These are phyloP conservation scores for Prunella strophiata DNA, from an alignment of 2,797 vertebrate genomes.

Conservation along the genomic window DNA sequence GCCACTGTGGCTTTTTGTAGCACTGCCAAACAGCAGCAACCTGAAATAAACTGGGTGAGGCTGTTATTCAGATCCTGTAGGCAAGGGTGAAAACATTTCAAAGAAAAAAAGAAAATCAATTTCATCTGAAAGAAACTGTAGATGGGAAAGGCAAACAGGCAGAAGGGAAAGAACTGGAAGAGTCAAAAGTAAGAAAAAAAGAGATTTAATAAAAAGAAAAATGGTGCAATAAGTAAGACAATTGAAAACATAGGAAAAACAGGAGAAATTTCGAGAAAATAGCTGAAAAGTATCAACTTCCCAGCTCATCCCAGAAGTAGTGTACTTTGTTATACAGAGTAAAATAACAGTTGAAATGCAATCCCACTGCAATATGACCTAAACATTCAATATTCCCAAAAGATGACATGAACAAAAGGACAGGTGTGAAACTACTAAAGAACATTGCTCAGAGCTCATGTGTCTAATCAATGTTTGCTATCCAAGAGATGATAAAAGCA, in stretches of 20 bases:
- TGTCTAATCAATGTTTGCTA: background rate
- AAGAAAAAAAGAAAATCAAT: background rate
- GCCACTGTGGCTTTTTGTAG: background rate
- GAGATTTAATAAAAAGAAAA: background rate
- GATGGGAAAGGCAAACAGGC: background rate
- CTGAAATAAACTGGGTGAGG: constrained; percentile 44
- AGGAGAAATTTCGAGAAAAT: background rate
- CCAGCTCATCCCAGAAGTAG: background rate
- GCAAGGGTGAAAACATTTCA: background rate
- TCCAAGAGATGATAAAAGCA: background rate
- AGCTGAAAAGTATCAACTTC: background rate
- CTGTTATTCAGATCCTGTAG: background rate
- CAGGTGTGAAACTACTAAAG: background rate
- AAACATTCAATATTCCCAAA: background rate
- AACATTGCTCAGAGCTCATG: background rate
- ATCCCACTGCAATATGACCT: background rate
- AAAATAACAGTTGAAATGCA: background rate
- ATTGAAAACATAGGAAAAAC: background rate
- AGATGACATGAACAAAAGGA: background rate
- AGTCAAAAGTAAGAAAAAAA: background rate
- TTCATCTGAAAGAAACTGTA: background rate
- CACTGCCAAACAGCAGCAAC: constrained; percentile 5
- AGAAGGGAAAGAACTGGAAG: background rate
- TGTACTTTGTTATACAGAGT: background rate
- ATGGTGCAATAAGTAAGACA: background rate